Conservation (phyloP, 2,888 invertebrate genomes). For the Margaritifera margaritifera region DNA sequence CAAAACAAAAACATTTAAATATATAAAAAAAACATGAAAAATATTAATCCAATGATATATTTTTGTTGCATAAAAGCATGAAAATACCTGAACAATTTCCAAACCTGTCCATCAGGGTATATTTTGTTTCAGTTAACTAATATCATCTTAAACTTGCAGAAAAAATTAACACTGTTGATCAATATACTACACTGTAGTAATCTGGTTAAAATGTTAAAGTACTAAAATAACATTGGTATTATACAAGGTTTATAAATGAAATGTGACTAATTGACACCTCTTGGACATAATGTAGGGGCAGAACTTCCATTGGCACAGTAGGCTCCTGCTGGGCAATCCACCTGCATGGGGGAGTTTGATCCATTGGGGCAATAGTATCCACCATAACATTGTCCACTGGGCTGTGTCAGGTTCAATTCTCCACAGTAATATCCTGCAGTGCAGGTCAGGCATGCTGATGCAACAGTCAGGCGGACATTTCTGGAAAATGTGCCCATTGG, state of each 20-base stretch:
- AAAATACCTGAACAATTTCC: too few relatives aligned
- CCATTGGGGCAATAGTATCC: slow-evolving; percentile 67
- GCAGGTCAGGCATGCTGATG: slow-evolving; percentile 62
- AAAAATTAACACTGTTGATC: too few relatives aligned
- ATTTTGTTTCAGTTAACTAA: too few relatives aligned
- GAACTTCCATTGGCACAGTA: slow-evolving; percentile 62
- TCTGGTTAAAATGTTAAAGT: too few relatives aligned
- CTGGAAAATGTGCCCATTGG: slow-evolving; percentile 64
- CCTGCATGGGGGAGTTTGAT: slow-evolving; percentile 48
- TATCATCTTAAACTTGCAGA: too few relatives aligned
- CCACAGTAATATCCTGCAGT: slow-evolving; percentile 66
- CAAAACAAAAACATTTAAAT: too few relatives aligned
- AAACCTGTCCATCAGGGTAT: too few relatives aligned
- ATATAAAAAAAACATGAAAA: too few relatives aligned
- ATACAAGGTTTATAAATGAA: too few relatives aligned
- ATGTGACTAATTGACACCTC: slow-evolving; percentile 38
- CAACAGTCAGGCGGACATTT: slow-evolving; percentile 48
- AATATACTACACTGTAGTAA: neutral
- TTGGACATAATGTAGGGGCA: slow-evolving; percentile 58
- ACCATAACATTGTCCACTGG: slow-evolving; percentile 60
- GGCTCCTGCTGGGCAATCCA: slow-evolving; percentile 62
- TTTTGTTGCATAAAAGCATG: too few relatives aligned
- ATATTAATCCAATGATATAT: too few relatives aligned
- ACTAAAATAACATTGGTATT: too few relatives aligned
- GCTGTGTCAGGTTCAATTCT: slow-evolving; percentile 52